These are phyloP conservation scores for Toxonevra muliebris DNA, from an alignment of 2,888 invertebrate genomes.

Conservation along the genomic window DNA sequence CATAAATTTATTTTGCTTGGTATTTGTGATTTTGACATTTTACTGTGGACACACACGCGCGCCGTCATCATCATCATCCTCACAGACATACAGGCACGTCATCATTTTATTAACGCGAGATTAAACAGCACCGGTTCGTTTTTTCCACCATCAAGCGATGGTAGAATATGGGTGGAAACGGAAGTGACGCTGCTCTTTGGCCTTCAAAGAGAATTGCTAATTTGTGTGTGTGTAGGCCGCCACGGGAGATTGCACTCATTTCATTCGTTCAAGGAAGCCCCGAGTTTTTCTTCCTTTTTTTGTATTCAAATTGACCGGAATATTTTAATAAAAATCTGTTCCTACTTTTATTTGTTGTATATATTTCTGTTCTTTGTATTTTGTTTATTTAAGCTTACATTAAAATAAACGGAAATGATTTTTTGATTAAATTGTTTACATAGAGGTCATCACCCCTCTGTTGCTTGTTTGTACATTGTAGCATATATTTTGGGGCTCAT, in stretches of 20 bases:
- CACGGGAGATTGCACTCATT: constrained; percentile 14
- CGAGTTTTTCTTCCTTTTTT: not conserved
- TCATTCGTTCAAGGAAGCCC: not conserved
- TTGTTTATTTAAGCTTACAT: constrained; percentile 4
- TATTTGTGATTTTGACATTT: constrained; percentile 29
- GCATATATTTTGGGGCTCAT: constrained; percentile 2
- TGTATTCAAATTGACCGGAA: constrained; percentile 54
- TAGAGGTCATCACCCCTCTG: not conserved
- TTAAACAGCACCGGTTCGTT: constrained; percentile 42
- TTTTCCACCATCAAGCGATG: constrained; percentile 35
- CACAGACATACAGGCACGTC: constrained; percentile 35
- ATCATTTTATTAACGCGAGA: constrained; percentile 53
- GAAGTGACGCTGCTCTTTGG: constrained; percentile 43
- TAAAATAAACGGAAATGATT: constrained; percentile 44
- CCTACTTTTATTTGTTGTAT: not conserved
- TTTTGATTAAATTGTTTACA: constrained; percentile 26
- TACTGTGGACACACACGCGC: constrained; percentile 12
- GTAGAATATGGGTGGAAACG: constrained; percentile 30
- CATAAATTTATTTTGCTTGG: constrained; percentile 6
- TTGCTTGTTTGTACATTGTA: no score
- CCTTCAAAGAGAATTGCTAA: constrained; percentile 37
- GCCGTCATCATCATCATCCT: not conserved
- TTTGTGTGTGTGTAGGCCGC: constrained; percentile 31
- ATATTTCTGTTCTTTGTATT: not conserved
- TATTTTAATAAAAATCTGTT: constrained; percentile 45